Conservation (phyloP, 2,888 invertebrate genomes). For the Deilephila elpenor region DNA sequence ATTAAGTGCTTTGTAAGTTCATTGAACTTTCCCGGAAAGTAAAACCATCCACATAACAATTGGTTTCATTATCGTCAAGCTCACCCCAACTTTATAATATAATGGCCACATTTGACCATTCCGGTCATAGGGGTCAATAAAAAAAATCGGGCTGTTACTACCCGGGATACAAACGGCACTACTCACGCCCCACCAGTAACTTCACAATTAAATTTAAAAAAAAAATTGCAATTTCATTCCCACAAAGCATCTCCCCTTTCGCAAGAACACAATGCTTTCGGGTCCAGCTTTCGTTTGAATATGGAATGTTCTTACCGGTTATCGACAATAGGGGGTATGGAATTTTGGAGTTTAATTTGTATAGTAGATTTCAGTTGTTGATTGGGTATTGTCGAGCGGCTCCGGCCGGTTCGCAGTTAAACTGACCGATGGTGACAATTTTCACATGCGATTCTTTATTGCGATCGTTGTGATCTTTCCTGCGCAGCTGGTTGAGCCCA, state of each 20-base stretch:
- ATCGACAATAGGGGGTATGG: not conserved
- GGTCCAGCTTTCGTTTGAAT: slow-evolving; percentile 1
- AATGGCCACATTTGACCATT: not conserved
- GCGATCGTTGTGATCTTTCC: too few relatives aligned
- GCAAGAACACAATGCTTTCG: not conserved
- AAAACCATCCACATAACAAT: not conserved
- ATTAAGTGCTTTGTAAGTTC: not conserved
- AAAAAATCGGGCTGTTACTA: not conserved
- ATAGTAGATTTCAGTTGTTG: not conserved
- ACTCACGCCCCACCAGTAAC: not conserved
- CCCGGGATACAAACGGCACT: not conserved
- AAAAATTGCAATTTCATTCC: slow-evolving; percentile 1
- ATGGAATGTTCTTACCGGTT: not conserved
- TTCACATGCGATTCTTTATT: too few relatives aligned
- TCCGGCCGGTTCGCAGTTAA: not conserved
- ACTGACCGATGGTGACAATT: not conserved
- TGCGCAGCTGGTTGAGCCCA: too few relatives aligned
- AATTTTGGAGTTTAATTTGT: not conserved
- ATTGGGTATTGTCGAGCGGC: not conserved
- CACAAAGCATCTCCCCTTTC: not conserved
- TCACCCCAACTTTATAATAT: not conserved
- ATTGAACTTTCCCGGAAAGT: not conserved
- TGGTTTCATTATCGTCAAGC: not conserved
- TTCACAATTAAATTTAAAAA: not conserved
- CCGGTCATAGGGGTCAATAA: too few relatives aligned